These are phyloP conservation scores for Cephalopachus bancanus DNA, from an alignment of 2,797 vertebrate species.

Conservation along the genomic window DNA sequence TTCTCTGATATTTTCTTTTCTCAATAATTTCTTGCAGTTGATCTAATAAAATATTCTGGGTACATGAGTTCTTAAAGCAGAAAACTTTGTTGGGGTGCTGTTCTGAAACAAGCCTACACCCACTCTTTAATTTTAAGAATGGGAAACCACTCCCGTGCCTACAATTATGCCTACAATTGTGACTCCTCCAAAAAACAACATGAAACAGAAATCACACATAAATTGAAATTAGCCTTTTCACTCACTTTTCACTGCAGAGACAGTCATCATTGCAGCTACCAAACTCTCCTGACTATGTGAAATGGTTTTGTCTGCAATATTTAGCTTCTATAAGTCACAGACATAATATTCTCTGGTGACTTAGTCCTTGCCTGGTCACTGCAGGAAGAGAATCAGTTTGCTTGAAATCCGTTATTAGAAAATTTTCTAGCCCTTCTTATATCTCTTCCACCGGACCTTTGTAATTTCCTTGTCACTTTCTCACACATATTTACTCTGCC, in stretches of 20 bases:
- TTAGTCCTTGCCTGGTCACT: neutral
- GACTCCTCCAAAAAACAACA: neutral
- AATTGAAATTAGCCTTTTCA: neutral
- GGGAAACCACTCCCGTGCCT: neutral
- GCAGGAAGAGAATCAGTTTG: neutral
- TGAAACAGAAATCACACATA: neutral
- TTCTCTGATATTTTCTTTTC: neutral
- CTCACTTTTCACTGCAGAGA: neutral
- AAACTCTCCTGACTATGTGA: neutral
- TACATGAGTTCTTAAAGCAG: neutral
- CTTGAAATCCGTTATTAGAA: neutral
- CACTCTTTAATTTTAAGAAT: neutral
- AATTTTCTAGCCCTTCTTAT: neutral
- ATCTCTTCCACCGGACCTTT: neutral
- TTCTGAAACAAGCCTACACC: neutral
- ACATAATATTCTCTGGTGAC: neutral
- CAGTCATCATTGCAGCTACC: neutral
- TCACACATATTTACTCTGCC: slow-evolving; percentile 13
- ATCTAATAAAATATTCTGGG: neutral
- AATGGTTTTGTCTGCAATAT: neutral
- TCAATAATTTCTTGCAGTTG: neutral
- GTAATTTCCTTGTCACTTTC: slow-evolving; percentile 16
- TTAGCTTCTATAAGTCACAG: neutral
- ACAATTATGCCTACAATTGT: neutral
- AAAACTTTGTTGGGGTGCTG: fast-evolving